Evolutionary conservation across 1,140 invertebrate species (phyloP).

Genomic region (Ectropis grisescens): DNA sequence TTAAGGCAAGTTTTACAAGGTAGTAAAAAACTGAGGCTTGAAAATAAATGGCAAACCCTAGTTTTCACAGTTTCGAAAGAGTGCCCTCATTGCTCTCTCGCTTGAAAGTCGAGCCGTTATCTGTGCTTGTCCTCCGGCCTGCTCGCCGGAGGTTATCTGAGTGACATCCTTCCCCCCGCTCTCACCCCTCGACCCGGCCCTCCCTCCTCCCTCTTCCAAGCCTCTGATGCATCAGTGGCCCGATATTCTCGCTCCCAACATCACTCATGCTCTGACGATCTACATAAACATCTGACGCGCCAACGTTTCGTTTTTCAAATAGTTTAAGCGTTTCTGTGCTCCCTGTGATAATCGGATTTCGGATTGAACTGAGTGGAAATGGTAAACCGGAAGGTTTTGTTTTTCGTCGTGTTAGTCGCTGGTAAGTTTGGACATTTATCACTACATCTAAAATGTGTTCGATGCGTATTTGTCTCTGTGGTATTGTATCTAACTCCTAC

Average conservation of each 20-base stretch:
- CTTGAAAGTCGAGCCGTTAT: conserved; percentile 49
- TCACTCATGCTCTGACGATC: conserved; percentile 25
- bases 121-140: conserved; percentile 35
- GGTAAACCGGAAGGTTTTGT: conserved; percentile 41
- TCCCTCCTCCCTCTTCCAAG: conserved; percentile 17
- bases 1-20: no score
- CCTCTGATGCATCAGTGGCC: conserved; percentile 40
- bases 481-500: not conserved
- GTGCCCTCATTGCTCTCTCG: conserved; percentile 36
- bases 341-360: conserved; percentile 16
- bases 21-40: no score
- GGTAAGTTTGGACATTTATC: conserved; percentile 23
- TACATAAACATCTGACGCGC: conserved; percentile 16
- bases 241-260: no score
- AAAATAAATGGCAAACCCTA: no score
- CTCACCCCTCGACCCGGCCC: conserved; percentile 36
- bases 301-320: not conserved
- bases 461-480: not conserved
- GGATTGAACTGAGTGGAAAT: conserved; percentile 47
- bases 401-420: conserved; percentile 41
- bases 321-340: conserved; percentile 8
- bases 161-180: conserved; percentile 22
- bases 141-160: conserved; percentile 48
- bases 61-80: no score
- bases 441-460: not conserved